Percentiles rank a stretch among this genome's conserved stretches.
Conservation (phyloP, 2,797 vertebrate genomes). For the Platyrinchus mystaceus region DNA sequence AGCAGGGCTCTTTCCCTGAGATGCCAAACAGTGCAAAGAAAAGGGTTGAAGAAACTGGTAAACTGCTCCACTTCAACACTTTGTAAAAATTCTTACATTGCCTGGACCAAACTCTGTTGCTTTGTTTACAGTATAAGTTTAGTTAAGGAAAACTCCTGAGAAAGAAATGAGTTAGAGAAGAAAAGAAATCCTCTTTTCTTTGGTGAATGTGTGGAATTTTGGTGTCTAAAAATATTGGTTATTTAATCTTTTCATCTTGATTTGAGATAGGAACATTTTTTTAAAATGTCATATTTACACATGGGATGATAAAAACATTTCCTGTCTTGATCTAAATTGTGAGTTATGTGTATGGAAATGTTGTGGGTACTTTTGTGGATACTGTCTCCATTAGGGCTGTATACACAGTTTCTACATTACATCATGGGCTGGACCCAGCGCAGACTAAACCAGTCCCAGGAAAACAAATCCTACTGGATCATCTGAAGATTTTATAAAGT, state of each 20-base stretch:
- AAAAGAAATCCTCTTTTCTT: background rate
- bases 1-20: background rate
- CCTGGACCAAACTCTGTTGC: background rate
- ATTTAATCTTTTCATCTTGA: constrained; percentile 25
- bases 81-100: background rate
- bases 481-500: constrained; percentile 24
- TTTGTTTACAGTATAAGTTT: background rate
- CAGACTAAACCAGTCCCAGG: constrained; percentile 1
- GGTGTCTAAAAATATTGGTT: constrained; percentile 8
- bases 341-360: constrained; percentile 8
- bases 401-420: constrained; percentile 19
- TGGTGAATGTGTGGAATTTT: constrained; percentile 1
- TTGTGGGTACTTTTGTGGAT: constrained; percentile 48
- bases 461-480: background rate
- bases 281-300: constrained; percentile 31
- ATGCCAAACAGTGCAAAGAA: background rate
- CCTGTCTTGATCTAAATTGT: constrained; percentile 42
- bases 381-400: background rate
- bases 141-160: background rate
- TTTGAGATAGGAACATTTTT: constrained; percentile 13
- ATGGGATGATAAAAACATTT: constrained; percentile 54
- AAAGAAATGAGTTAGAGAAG: background rate
- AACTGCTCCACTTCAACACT: background rate
- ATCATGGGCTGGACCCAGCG: background rate
- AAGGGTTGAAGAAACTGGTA: background rate